phyloP scores from a whole-genome alignment of 2,113 vertebrate genomes.

The Coturnix japonica region DNA sequence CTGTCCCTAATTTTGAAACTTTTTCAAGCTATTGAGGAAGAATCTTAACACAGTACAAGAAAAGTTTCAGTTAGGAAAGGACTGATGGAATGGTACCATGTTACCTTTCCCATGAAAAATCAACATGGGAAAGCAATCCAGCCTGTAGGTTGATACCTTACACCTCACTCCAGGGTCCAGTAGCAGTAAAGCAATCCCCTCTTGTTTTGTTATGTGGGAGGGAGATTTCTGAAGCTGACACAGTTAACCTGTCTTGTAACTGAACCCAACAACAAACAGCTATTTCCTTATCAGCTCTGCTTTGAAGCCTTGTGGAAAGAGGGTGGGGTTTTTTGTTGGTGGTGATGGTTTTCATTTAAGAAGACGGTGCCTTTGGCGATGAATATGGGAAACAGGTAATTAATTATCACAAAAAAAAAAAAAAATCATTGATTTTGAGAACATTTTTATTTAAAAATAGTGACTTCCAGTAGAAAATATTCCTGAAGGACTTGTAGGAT shows the following conservation, averaged over 20 bases:
- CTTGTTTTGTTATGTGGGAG: background rate
- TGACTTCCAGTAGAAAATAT: background rate
- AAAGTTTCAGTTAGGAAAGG: background rate
- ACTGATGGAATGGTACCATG: background rate
- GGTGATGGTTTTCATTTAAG: background rate
- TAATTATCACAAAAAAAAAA: background rate
- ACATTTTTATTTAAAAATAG: background rate
- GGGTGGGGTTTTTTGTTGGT: fast-evolving
- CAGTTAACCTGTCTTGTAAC: background rate
- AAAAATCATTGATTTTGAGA: background rate
- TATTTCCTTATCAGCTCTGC: background rate
- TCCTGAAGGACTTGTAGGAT: background rate
- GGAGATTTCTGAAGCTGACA: background rate
- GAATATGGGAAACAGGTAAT: background rate
- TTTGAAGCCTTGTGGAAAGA: background rate
- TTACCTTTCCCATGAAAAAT: background rate
- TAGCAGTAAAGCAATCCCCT: background rate
- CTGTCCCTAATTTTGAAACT: background rate
- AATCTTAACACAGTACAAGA: background rate
- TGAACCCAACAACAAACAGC: background rate
- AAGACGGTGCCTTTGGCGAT: background rate
- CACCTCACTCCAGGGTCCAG: background rate
- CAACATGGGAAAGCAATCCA: background rate
- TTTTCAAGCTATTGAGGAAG: background rate
- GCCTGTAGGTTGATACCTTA: background rate